Base-by-base conservation (phyloP, 2,888 invertebrate genomes). In the Azorinus chamasolen region DNA sequence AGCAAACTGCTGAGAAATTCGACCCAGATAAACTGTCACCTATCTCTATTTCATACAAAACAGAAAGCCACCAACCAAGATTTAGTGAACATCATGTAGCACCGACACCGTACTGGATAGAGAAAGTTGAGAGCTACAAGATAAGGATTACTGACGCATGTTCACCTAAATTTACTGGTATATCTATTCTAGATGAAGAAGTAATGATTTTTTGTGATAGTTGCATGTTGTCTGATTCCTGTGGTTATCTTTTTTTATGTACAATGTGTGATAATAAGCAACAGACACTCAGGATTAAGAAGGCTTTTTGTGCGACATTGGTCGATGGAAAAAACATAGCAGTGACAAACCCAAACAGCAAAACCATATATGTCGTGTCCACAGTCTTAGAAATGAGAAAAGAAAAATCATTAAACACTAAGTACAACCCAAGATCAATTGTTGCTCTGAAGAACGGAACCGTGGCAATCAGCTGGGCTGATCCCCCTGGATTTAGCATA, bases 121-220 rank as follows among this genome's bases (percentile, higher is more conserved):
- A 32, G 20, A 41, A 57, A 8, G 18, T 8, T 20, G 22, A 3
- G 1, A 5, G 20, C 8, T 39, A 41, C 10, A 41, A 18, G 20
- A 41, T 57, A 10, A 41, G 14, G 1, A 16, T 57, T n/a, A 41
- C 57, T 8, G 18, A 22, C 18, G 20, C 37, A 39, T 57, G 57
- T 41, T 57, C 57, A 18, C 57, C 57, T 5, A 57, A 39, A 20
- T 57, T 57, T 22, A 57, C 57, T 4, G 41, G n/a, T 12, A 14
- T 37, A 20, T 20, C 41, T 0, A 22, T 20, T 14, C 12, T 39
- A 12, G 0, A 22, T 10, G 24, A 57, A 0, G 43, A 39, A 1
- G 8, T 22, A 20, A 12, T 57, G 12, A 2, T 41, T 12, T 16
- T 57, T 4, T 57, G 39, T 41, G 57, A 57, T 37, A 57, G 41